phyloP scores from a whole-genome alignment of 2,113 vertebrate species.

The Monopterus albus region DNA sequence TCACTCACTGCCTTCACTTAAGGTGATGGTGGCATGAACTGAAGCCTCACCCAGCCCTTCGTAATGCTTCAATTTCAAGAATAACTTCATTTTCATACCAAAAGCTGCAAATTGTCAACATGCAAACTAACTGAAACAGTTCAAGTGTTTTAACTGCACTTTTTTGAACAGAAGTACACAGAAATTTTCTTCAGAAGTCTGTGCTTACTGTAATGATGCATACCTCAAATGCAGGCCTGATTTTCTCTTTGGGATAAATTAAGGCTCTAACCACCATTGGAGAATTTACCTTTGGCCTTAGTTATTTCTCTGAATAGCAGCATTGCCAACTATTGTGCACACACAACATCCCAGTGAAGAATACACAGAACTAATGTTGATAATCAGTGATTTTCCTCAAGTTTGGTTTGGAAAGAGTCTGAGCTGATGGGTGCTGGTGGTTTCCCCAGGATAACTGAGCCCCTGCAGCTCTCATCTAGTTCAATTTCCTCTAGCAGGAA shows the following conservation, averaged over 20 bases:
- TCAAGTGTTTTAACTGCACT: no score
- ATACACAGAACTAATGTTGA: constrained; percentile 1
- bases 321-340: not conserved
- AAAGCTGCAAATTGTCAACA: no score
- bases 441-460: constrained; percentile 39
- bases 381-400: constrained; percentile 5
- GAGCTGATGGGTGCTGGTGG: constrained; percentile 49
- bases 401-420: constrained; percentile 21
- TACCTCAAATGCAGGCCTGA: not conserved
- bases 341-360: not conserved
- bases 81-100: no score
- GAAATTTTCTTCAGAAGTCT: no score
- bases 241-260: not conserved
- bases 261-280: not conserved
- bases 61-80: no score
- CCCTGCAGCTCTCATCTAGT: constrained; percentile 46
- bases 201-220: not conserved
- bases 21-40: no score
- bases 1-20: no score
- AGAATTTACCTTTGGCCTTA: no score
- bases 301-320: no score
- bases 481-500: constrained; percentile 59
- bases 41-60: no score
- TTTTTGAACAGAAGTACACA: no score
- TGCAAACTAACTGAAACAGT: no score